Evolutionary conservation across 1,140 invertebrate genomes (phyloP).

Genomic region (Pseudachorutes palmiensis): DNA sequence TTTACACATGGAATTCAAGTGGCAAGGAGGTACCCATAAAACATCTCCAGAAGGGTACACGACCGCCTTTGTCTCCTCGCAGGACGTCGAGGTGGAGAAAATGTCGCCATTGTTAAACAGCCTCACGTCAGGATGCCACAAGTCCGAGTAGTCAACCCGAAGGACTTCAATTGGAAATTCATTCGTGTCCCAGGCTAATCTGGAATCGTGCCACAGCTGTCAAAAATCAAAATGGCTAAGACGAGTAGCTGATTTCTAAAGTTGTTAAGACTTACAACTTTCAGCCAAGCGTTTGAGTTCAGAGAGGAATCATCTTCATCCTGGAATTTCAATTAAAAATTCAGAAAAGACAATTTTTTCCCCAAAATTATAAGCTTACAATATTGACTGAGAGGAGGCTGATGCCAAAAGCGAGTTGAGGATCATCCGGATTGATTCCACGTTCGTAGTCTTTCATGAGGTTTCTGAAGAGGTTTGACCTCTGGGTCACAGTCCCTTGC

Average conservation of each 20-base stretch:
- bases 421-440: slow-evolving; percentile 10
- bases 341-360: neutral
- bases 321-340: neutral
- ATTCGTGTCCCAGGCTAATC: slow-evolving; percentile 9
- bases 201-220: slow-evolving; percentile 10
- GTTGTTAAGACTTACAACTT: slow-evolving; percentile 12
- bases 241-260: neutral
- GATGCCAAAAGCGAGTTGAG: slow-evolving; percentile 9
- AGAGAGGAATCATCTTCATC: neutral
- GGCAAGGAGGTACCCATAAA: slow-evolving; percentile 33
- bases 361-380: slow-evolving; percentile 18
- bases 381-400: slow-evolving; percentile 5
- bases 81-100: neutral
- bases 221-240: neutral
- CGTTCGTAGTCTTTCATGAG: slow-evolving; percentile 9
- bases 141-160: neutral
- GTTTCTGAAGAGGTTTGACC: neutral
- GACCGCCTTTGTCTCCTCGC: slow-evolving; percentile 19
- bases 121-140: slow-evolving; percentile 16
- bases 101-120: slow-evolving; percentile 14
- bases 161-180: neutral
- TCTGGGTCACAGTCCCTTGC: neutral
- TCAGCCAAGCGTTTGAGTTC: slow-evolving; percentile 15
- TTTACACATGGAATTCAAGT: slow-evolving; percentile 17
- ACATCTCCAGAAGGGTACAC: slow-evolving; percentile 28